Evolutionary conservation across 2,888 invertebrate genomes (phyloP).

Genomic region (Drosophila trichaetosa): DNA sequence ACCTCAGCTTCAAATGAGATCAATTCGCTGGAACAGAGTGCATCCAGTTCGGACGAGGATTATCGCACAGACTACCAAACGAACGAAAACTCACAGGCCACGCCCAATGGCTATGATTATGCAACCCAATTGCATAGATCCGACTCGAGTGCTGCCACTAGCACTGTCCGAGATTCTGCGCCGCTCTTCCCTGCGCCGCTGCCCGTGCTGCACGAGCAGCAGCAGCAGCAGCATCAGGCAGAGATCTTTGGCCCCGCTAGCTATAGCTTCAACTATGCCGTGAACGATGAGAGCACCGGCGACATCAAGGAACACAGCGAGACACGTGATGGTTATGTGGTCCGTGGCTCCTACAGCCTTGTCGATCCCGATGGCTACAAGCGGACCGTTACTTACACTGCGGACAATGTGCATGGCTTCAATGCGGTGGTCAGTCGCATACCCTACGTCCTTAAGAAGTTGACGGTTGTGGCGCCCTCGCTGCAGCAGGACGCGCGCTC

Average conservation of each 20-base stretch:
- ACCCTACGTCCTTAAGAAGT: conserved; percentile 69
- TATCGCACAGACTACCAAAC: conserved; percentile 57
- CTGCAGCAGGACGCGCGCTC: conserved; percentile 49
- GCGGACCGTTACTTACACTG: conserved; percentile 86
- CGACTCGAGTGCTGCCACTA: conserved; percentile 44
- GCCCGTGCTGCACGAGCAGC: conserved; percentile 33
- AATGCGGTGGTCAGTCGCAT: conserved; percentile 86
- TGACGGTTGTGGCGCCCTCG: conserved; percentile 20
- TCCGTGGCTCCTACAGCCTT: conserved; percentile 86
- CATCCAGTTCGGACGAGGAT: conserved; percentile 56
- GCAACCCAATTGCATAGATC: conserved; percentile 3
- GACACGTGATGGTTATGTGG: conserved; percentile 85
- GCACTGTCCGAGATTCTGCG: conserved; percentile 21
- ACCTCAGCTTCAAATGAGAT: conserved; percentile 28
- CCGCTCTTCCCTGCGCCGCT: conserved; percentile 36
- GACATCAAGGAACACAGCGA: conserved; percentile 86
- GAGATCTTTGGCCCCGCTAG: conserved; percentile 74
- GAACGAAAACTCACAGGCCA: conserved; percentile 63
- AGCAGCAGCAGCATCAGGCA: conserved; percentile 20
- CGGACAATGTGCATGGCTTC: conserved; percentile 86
- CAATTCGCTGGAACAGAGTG: conserved; percentile 49
- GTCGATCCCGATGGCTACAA: conserved; percentile 86
- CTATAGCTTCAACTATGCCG: conserved; percentile 84
- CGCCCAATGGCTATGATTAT: conserved; percentile 67
- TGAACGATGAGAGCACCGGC: conserved; percentile 85